Conservation (phyloP, 2,113 vertebrate genomes). For the Pungitius pungitius region DNA sequence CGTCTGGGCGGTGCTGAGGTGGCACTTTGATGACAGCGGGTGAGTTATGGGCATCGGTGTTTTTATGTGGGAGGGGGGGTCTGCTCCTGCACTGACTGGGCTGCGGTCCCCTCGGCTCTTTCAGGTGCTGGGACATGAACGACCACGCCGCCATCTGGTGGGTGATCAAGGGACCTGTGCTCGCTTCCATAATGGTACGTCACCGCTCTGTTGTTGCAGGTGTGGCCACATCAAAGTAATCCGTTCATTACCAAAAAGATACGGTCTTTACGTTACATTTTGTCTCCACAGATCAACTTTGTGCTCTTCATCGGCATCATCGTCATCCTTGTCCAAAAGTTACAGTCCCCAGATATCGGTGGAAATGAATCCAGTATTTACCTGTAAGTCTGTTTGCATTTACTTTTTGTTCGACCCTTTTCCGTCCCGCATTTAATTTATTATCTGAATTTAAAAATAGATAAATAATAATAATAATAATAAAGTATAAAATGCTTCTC, state of each 20-base stretch:
- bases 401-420: constrained; percentile 16
- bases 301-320: constrained; percentile 97
- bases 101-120: fast-evolving
- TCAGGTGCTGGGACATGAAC: constrained; percentile 97
- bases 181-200: constrained; percentile 95
- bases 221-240: background rate
- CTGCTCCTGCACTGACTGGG: background rate
- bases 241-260: background rate
- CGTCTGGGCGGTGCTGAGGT: constrained; percentile 90
- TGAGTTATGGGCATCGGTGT: constrained; percentile 67
- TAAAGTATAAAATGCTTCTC: background rate
- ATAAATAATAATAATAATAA: too few relatives aligned
- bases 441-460: too few relatives aligned
- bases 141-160: constrained; percentile 96
- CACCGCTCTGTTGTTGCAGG: too few relatives aligned
- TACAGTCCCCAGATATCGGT: constrained; percentile 96
- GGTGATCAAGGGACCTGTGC: constrained; percentile 97
- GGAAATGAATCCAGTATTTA: constrained; percentile 99
- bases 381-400: constrained; percentile 84
- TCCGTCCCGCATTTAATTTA: too few relatives aligned
- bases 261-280: background rate
- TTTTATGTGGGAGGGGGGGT: background rate
- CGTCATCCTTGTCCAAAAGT: constrained; percentile 95
- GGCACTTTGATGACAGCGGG: constrained; percentile 93
- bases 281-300: constrained; percentile 89